Conservation (phyloP, 2,113 vertebrate genomes). For the Salvelinus alpinus region DNA sequence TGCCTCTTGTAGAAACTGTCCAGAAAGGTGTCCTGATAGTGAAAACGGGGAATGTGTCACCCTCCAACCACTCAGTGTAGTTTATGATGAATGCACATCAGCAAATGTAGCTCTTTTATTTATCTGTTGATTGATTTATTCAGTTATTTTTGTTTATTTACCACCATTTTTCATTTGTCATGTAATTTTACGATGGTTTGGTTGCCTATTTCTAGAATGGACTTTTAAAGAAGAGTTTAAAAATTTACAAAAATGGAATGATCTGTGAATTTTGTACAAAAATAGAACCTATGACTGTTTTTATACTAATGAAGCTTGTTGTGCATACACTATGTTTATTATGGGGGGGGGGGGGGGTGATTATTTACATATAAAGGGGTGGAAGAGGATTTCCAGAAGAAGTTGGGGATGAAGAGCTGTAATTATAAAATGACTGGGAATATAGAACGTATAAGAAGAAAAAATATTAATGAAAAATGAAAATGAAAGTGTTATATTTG, state of each 20-base stretch:
- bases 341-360: not conserved
- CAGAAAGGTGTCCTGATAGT: not conserved
- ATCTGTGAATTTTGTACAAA: slow-evolving; percentile 83
- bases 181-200: slow-evolving; percentile 62
- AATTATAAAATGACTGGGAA: slow-evolving; percentile 65
- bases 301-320: slow-evolving; percentile 71
- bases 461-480: slow-evolving; percentile 61
- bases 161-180: slow-evolving; percentile 8
- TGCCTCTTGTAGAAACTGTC: not conserved
- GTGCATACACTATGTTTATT: slow-evolving; percentile 53
- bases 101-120: not conserved
- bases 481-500: slow-evolving; percentile 82
- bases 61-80: not conserved
- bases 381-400: slow-evolving; percentile 44
- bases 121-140: slow-evolving; percentile 10
- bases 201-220: slow-evolving; percentile 50
- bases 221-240: slow-evolving; percentile 12
- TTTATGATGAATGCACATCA: not conserved
- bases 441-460: slow-evolving; percentile 62
- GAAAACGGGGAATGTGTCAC: not conserved
- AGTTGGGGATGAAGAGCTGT: slow-evolving; percentile 72
- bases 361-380: not conserved
- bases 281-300: slow-evolving; percentile 64
- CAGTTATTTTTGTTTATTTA: not conserved
- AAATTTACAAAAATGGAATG: slow-evolving; percentile 41